Percentiles rank a stretch among this genome's conserved stretches.
Conservation (phyloP, 1,140 invertebrate genomes). For the Manduca sexta region DNA sequence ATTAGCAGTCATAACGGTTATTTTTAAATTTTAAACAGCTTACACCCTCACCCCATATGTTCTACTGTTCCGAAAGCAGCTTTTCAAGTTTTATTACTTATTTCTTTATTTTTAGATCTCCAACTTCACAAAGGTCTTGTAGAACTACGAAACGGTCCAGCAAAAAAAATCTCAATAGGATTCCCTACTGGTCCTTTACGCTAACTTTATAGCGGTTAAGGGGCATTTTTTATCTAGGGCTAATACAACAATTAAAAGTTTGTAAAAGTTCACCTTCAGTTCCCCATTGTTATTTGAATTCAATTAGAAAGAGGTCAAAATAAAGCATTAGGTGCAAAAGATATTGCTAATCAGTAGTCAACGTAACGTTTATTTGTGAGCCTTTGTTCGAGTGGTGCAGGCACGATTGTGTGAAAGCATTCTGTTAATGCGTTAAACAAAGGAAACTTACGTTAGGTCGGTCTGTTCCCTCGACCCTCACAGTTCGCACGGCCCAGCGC, state of each 20-base stretch:
- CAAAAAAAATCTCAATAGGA: too few species aligned
- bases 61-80: too few species aligned
- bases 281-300: too few species aligned
- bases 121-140: too few species aligned
- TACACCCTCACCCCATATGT: neutral
- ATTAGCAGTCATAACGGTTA: neutral
- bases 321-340: neutral
- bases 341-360: neutral
- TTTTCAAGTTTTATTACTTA: conserved; percentile 3
- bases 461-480: conserved; percentile 42
- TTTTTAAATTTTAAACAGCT: neutral
- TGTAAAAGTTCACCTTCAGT: neutral
- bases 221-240: neutral
- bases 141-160: too few species aligned
- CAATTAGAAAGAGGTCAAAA: too few species aligned
- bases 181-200: neutral
- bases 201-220: neutral
- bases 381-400: conserved; percentile 4
- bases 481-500: conserved; percentile 44
- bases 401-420: conserved; percentile 23
- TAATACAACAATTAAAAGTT: neutral
- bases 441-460: conserved; percentile 53
- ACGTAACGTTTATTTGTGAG: conserved; percentile 2
- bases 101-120: too few species aligned
- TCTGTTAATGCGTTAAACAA: conserved; percentile 39